Evolutionary conservation across 2,888 invertebrate genomes (phyloP).

Genomic region (Gryllus longicercus): DNA sequence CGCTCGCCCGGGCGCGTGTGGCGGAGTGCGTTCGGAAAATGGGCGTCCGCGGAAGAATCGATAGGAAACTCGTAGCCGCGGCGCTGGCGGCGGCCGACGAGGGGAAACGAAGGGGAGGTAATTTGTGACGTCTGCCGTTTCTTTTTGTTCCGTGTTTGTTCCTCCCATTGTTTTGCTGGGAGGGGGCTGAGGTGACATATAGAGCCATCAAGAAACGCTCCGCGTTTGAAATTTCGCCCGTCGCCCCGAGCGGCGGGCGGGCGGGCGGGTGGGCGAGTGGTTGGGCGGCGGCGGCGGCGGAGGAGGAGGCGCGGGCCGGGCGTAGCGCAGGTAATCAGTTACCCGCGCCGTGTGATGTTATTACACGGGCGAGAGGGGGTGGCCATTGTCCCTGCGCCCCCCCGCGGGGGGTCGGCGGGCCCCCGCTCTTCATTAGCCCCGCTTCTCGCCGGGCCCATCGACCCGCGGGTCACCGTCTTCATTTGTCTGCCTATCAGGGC

Average conservation of each 20-base stretch:
- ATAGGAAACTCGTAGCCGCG: background rate
- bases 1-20: no score
- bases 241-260: background rate
- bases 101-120: slow-evolving; percentile 9
- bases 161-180: slow-evolving; percentile 17
- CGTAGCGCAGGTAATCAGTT: background rate
- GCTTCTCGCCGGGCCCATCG: background rate
- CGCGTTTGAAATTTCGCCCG: background rate
- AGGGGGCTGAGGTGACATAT: slow-evolving; percentile 5
- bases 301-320: background rate
- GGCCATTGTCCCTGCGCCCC: slow-evolving; percentile 11
- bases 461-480: slow-evolving; percentile 1
- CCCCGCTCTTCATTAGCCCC: slow-evolving; percentile 10
- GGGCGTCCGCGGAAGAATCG: background rate
- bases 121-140: slow-evolving; percentile 17
- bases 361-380: slow-evolving; percentile 10
- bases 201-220: slow-evolving; percentile 5
- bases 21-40: background rate
- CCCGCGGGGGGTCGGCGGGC: slow-evolving; percentile 8
- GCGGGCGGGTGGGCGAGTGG: background rate
- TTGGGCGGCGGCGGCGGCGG: background rate
- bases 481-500: background rate
- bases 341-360: background rate
- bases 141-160: slow-evolving; percentile 2
- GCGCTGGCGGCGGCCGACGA: background rate